A percentile compares a stretch with the other conserved stretches of the same genome.
Conservation (phyloP, 1,140 invertebrate species). For the Gryon sp. region DNA sequence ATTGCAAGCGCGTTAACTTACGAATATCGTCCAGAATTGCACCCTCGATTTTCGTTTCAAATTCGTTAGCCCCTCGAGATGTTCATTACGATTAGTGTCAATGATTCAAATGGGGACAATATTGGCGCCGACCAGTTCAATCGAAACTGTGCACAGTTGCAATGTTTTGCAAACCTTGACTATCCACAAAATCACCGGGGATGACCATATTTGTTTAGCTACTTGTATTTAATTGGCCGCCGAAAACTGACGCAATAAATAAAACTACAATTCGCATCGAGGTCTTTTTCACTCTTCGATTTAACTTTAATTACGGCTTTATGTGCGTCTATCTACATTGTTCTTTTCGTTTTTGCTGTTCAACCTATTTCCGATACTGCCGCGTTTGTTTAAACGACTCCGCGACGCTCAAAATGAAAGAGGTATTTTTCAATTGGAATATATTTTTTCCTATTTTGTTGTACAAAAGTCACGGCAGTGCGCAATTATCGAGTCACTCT, state of each 20-base stretch:
- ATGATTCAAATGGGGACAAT: conserved; percentile 67
- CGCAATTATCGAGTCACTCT: conserved; percentile 8
- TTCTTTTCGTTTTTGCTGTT: conserved; percentile 37
- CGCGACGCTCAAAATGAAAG: conserved; percentile 10
- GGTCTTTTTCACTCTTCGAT: conserved; percentile 6
- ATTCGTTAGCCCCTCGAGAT: conserved; percentile 59
- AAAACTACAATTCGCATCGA: conserved; percentile 13
- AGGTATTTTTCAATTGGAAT: conserved; percentile 37
- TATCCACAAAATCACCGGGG: conserved; percentile 53
- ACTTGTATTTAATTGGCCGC: conserved; percentile 7
- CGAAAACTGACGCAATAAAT: conserved; percentile 6
- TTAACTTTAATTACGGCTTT: conserved; percentile 47
- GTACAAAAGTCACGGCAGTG: conserved; percentile 11
- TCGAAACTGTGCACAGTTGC: no score
- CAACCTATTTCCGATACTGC: conserved; percentile 39
- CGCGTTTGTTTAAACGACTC: conserved; percentile 40
- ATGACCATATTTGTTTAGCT: conserved; percentile 25
- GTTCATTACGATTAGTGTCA: conserved; percentile 74
- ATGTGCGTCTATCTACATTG: conserved; percentile 36
- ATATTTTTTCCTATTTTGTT: conserved; percentile 5
- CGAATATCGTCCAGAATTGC: conserved; percentile 23
- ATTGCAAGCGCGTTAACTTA: conserved; percentile 44
- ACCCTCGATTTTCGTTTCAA: conserved; percentile 20
- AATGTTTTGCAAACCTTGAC: no score
- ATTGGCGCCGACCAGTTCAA: no score